These are phyloP conservation scores for Schizopygopsis pylzovi DNA, from an alignment of 2,797 vertebrate genomes.

Conservation along the genomic window DNA sequence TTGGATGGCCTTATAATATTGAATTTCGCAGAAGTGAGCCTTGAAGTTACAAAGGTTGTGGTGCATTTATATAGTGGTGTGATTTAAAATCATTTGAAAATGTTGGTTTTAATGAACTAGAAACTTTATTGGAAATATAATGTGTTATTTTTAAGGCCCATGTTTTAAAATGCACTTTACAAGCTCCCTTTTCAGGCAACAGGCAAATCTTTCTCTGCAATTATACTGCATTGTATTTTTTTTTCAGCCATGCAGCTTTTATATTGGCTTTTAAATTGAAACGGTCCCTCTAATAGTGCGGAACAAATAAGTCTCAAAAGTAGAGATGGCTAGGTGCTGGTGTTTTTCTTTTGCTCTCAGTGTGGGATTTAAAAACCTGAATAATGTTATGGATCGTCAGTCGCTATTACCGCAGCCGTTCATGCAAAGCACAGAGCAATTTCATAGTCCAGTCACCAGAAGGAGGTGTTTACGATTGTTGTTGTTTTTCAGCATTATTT, in stretches of 20 bases:
- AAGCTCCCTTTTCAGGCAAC: background rate
- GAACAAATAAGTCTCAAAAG: conserved; percentile 45
- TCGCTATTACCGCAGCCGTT: conserved; percentile 29
- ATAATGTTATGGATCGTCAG: conserved; percentile 37
- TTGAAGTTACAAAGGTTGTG: background rate
- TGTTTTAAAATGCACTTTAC: background rate
- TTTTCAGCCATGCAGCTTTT: conserved; percentile 15
- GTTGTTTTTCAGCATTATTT: conserved; percentile 26
- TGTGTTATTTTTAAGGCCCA: background rate
- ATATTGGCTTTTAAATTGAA: conserved; percentile 40
- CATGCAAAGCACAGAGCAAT: conserved; percentile 39
- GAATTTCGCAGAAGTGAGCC: background rate
- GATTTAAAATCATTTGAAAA: background rate
- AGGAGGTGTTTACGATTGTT: conserved; percentile 29
- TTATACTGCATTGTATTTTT: conserved; percentile 19
- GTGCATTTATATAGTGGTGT: background rate
- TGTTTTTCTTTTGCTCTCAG: conserved; percentile 8
- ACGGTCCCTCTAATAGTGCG: conserved; percentile 48
- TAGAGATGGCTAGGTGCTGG: conserved; percentile 2
- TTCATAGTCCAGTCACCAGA: conserved; percentile 43
- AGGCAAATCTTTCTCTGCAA: conserved; percentile 12
- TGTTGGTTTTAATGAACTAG: background rate
- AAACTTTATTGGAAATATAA: background rate
- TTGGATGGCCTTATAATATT: background rate
- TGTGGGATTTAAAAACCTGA: conserved; percentile 31